These are phyloP conservation scores for Mamestra brassicae DNA, from an alignment of 2,888 invertebrate species.

Conservation along the genomic window DNA sequence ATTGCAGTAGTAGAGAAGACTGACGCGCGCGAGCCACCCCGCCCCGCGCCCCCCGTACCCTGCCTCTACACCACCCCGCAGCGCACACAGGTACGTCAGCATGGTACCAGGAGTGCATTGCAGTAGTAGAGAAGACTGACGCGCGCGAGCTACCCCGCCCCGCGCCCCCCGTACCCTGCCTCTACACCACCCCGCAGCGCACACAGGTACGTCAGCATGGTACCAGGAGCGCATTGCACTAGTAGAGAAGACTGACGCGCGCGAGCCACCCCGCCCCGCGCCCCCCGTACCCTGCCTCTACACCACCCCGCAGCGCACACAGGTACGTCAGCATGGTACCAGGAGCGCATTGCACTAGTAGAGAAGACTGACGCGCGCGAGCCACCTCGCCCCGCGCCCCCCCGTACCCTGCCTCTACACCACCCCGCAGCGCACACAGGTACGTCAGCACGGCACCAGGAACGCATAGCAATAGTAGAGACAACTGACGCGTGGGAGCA, in stretches of 20 bases:
- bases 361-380: constrained; percentile 94
- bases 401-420: too few species aligned
- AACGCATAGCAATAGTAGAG: constrained; percentile 36
- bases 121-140: constrained; percentile 91
- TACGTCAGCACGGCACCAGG: constrained; percentile 54
- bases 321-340: constrained; percentile 68
- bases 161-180: constrained; percentile 95
- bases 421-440: too few species aligned
- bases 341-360: constrained; percentile 56
- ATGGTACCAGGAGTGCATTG: constrained; percentile 55
- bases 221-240: constrained; percentile 95
- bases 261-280: constrained; percentile 93
- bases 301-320: constrained; percentile 93
- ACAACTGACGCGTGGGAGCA: constrained; percentile 90
- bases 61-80: constrained; percentile 97
- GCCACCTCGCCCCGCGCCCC: constrained; percentile 93
- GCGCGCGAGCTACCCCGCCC: constrained; percentile 94
- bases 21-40: constrained; percentile 94
- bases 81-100: constrained; percentile 77
- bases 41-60: constrained; percentile 94
- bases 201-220: constrained; percentile 74
- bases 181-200: constrained; percentile 95
- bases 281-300: constrained; percentile 96
- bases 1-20: too few species aligned
- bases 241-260: constrained; percentile 95